Evolutionary conservation across 2,888 invertebrate genomes (phyloP), one percentile per base, ranked within the genome.

Genomic region (Macrophya annulata): DNA sequence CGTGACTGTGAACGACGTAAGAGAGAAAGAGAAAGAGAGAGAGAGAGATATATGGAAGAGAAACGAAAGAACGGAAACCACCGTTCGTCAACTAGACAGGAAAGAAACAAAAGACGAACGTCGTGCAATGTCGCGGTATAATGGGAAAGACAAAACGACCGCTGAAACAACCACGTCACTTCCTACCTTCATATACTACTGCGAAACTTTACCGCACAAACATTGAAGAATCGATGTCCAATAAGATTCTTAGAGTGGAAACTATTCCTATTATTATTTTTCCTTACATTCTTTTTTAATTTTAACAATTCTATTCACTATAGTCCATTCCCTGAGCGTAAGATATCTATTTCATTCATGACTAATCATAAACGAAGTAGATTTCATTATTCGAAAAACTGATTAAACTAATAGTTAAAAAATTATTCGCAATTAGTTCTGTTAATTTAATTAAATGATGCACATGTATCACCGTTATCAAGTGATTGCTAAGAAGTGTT

Each of bases 101-200:
- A 81, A 81, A 65, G 40, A 65, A 81, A 62, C 21, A 65, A 62
- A 65, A 81, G 81, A 81, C 43, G 62, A 59, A 77, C 51, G 37
- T 77, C 77, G 51, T n/a, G 74, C 77, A 77, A 81, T 62, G 62
- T 81, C 81, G 81, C 62, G 81, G 62, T 81, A 31, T 81, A 81
- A 81, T 59, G 81, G 62, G 43, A 81, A 81, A 65, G 77, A 77
- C 77, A 77, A 77, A 77, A 77, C 51, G 51, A 77, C 25, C 17
- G 12, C 31, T 74, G 15, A n/a, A 55, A 74, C 74, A 2, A 77
- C 51, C 1, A 48, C 45, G 17, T 62, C 59, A 62, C 81, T 43
- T 81, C 62, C 81, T 51, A 40, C 43, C 25, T 77, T 77, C 31
- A n/a, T 74, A 45, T 74, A 77, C 77, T 9, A 55, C 77, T 31